Evolutionary conservation across 2,797 vertebrate genomes (phyloP).

Genomic region (Margarornis squamiger): DNA sequence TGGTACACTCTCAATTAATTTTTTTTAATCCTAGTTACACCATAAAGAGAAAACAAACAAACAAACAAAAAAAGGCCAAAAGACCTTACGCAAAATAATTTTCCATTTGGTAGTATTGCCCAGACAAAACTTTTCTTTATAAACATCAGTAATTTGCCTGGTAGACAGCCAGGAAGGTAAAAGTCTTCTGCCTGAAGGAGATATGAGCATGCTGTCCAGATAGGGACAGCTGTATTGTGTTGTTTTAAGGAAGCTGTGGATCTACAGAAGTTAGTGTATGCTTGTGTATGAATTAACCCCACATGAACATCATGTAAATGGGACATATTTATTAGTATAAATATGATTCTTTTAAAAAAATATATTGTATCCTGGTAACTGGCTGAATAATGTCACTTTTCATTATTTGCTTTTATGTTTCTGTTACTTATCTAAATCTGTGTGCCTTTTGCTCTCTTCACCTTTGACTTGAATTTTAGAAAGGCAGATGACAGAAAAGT

Average conservation of each 20-base stretch:
- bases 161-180: background rate
- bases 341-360: background rate
- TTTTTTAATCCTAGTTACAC: background rate
- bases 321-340: background rate
- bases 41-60: background rate
- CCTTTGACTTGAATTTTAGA: background rate
- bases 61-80: background rate
- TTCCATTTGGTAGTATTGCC: background rate
- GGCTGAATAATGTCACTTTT: background rate
- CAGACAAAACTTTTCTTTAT: background rate
- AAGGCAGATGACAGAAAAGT: background rate
- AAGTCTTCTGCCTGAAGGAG: background rate
- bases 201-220: background rate
- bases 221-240: rapidly evolving
- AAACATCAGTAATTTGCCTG: background rate
- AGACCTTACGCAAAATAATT: background rate
- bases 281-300: background rate
- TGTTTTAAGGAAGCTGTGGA: background rate
- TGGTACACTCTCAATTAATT: background rate
- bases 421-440: background rate
- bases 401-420: background rate
- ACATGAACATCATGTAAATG: background rate
- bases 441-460: background rate
- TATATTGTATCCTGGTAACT: background rate
- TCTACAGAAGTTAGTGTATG: background rate